phyloP scores from a whole-genome alignment of 37 sponge, comb jelly and placozoan genomes.

The Bolinopsis microptera region DNA sequence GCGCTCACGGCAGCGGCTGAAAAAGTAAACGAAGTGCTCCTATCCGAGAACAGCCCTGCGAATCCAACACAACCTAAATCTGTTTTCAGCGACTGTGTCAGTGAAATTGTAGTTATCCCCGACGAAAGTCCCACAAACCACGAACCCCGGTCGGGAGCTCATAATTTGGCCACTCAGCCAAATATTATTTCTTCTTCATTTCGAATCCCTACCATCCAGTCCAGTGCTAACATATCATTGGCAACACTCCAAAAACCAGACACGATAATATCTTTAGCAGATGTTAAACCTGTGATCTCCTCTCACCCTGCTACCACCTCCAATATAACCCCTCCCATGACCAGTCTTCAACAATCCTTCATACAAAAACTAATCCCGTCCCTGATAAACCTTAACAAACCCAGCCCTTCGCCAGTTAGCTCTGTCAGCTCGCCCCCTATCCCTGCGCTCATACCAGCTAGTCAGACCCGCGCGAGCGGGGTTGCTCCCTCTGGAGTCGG shows the following conservation, averaged over 20 bases:
- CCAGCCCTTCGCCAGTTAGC: background rate
- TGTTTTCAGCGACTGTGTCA: background rate
- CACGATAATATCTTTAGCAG: background rate
- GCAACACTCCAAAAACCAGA: background rate
- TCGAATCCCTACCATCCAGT: too few species aligned
- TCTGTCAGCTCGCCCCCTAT: background rate
- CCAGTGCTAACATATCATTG: background rate
- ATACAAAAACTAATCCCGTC: conserved; percentile 34
- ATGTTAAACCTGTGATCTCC: background rate
- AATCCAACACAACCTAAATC: background rate
- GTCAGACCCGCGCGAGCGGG: too few species aligned
- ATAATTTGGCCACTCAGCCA: too few species aligned
- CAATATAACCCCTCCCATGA: background rate
- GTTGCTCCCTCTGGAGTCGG: background rate
- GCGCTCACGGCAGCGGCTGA: background rate
- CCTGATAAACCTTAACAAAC: conserved; percentile 24
- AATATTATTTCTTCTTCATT: too few species aligned
- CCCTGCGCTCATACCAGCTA: background rate
- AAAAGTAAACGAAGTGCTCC: background rate
- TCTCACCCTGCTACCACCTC: background rate
- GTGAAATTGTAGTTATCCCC: background rate
- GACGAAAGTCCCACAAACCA: background rate
- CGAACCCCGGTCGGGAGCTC: background rate
- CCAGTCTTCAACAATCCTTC: conserved; percentile 24
- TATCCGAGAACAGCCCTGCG: background rate